phyloP scores from a whole-genome alignment of 1,140 invertebrate species.

The Aphelinus atriplicis region DNA sequence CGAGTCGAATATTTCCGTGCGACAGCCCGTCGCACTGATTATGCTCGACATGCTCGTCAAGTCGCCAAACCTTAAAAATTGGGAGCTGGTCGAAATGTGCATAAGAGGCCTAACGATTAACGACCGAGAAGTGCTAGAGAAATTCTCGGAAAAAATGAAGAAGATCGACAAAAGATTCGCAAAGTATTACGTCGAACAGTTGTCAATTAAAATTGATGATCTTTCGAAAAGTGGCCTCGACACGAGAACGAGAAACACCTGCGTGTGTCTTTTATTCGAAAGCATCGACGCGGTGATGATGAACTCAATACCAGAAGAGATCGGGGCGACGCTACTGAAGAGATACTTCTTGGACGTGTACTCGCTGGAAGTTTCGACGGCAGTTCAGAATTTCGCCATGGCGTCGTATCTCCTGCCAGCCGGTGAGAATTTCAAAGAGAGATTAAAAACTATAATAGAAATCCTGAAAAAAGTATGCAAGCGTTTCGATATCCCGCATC shows the following conservation, averaged over 20 bases:
- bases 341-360: constrained; percentile 7
- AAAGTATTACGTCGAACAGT: not conserved
- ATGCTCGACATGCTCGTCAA: constrained; percentile 2
- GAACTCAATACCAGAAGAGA: not conserved
- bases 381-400: not conserved
- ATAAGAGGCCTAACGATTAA: not conserved
- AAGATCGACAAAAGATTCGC: not conserved
- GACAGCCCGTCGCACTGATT: not conserved
- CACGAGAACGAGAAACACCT: not conserved
- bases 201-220: not conserved
- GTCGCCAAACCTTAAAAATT: not conserved
- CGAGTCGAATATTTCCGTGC: too few species aligned
- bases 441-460: constrained; percentile 13
- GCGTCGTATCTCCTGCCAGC: constrained; percentile 2
- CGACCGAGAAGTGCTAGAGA: not conserved
- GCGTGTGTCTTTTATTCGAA: not conserved
- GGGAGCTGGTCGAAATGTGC: constrained; percentile 8
- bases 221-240: too few species aligned
- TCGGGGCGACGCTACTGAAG: not conserved
- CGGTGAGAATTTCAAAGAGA: not conserved
- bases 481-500: not conserved
- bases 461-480: not conserved
- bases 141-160: not conserved
- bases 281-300: not conserved
- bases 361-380: not conserved